These are phyloP conservation scores for Punctoribates punctum DNA, from an alignment of 2,888 invertebrate genomes.

Conservation along the genomic window DNA sequence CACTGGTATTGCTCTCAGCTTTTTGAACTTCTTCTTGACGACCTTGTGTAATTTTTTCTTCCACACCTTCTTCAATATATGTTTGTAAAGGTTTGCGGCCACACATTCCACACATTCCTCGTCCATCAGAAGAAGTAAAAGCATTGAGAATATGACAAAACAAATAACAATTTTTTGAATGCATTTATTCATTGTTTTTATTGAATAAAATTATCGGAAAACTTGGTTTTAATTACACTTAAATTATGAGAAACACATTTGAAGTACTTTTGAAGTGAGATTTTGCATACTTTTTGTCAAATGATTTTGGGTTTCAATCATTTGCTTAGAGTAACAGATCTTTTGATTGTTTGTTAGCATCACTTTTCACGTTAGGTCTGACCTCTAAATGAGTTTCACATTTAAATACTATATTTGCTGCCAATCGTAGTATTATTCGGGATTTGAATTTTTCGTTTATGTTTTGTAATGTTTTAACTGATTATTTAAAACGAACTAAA, in stretches of 20 bases:
- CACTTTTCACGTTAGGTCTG: background rate
- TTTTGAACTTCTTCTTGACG: constrained; percentile 18
- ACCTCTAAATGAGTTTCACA: constrained; percentile 23
- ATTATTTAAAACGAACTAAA: background rate
- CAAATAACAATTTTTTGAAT: constrained; percentile 3
- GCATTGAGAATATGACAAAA: background rate
- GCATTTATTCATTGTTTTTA: background rate
- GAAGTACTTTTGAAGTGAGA: background rate
- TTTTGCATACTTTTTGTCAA: constrained; percentile 1
- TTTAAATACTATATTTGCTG: background rate
- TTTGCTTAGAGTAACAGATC: background rate
- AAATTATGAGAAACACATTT: no score
- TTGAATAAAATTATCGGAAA: no score
- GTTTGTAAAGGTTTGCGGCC: background rate
- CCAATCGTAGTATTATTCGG: background rate
- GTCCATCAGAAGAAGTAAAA: background rate
- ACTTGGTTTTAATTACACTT: background rate
- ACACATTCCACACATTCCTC: constrained; percentile 2
- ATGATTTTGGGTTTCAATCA: background rate
- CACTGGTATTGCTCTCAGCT: constrained; percentile 2
- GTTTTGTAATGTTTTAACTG: background rate
- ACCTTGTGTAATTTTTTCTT: constrained; percentile 24
- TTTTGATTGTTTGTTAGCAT: constrained; percentile 19
- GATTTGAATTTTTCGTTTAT: background rate
- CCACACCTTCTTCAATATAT: constrained; percentile 23